Conservation (phyloP, 2,797 vertebrate genomes). For the Paedocypris micromegethes region DNA sequence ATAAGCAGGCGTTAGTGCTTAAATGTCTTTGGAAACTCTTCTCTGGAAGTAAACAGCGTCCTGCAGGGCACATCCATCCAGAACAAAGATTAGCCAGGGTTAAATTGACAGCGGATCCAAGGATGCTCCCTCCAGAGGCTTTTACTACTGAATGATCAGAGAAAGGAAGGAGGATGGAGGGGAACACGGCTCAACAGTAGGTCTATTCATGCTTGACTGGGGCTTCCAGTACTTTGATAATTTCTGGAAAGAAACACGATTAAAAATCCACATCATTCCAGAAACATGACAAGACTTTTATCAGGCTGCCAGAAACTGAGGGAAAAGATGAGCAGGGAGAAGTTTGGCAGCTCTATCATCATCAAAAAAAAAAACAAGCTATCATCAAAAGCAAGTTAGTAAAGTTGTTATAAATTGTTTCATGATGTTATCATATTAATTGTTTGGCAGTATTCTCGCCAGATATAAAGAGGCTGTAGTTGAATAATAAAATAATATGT, state of each 20-base stretch:
- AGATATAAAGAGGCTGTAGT: too few species aligned
- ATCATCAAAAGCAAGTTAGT: too few species aligned
- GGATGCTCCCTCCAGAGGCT: conserved; percentile 36
- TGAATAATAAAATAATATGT: too few species aligned
- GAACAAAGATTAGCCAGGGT: conserved; percentile 41
- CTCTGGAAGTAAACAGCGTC: conserved; percentile 38
- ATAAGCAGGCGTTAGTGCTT: neutral
- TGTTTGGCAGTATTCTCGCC: too few species aligned
- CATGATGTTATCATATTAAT: too few species aligned
- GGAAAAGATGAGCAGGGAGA: conserved; percentile 15
- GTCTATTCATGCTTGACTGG: conserved; percentile 29
- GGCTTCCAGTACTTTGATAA: conserved; percentile 47
- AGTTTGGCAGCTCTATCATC: conserved; percentile 5
- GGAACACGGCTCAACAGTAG: conserved; percentile 33
- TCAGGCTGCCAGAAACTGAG: neutral
- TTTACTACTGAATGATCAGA: conserved; percentile 43
- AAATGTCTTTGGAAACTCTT: conserved; percentile 33
- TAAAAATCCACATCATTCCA: conserved; percentile 42
- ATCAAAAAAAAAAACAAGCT: neutral
- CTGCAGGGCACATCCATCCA: conserved; percentile 26
- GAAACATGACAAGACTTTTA: conserved; percentile 36
- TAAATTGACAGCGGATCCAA: conserved; percentile 31
- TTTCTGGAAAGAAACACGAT: conserved; percentile 42
- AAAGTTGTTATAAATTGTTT: too few species aligned
- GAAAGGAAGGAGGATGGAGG: conserved; percentile 16